Base-by-base conservation (phyloP, 2,888 invertebrate genomes). In the Omphaloscelis lunosa region DNA sequence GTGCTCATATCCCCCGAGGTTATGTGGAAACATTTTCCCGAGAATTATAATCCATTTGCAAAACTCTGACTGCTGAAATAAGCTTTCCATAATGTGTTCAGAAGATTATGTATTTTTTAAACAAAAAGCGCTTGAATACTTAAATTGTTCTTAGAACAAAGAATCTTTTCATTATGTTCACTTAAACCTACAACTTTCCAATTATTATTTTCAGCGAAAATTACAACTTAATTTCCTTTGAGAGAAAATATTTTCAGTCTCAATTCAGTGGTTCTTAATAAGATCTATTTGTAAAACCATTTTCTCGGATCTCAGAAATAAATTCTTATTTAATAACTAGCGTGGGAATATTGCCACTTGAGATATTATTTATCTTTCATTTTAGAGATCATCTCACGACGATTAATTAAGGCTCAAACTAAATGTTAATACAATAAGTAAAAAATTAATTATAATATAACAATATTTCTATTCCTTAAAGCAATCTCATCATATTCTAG, bases 351-450 rank as follows among this genome's bases (percentile, higher is more conserved):
- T 48, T 11, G 11, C 61, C 67, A 68, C 39, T 59, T 68, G 67
- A 34, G 45, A 51, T 15, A 76, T 39, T 76, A 82, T 63, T 86
- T 77, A 27, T 83, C 56, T 77, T 85, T 11, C 56, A 66, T 75
- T 82, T 12, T n/a, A 58, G 23, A 20, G 27, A 72, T 59, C 1
- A 11, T 59, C 71, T 72, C 61, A 34, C 51, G 17, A 41, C 48
- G 48, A 39, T 59, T 68, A 58, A 53, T 69, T 68, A 23, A 45
- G 17, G 0, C 39, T 41, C 27, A 20, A 39, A 77, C 4, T 23
- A 17, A 53, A 68, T 58, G 58, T 34, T 48, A 20, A 27, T 27
- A 29, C 9, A 23, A n/a, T n/a, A 45, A 3, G 29, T 53, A 27
- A 29, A 80, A 68, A 59, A 17, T 41, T 45, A 51, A 53, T 53